Base-by-base conservation (phyloP, 1,140 invertebrate species). In the Cotesia chilonis region DNA sequence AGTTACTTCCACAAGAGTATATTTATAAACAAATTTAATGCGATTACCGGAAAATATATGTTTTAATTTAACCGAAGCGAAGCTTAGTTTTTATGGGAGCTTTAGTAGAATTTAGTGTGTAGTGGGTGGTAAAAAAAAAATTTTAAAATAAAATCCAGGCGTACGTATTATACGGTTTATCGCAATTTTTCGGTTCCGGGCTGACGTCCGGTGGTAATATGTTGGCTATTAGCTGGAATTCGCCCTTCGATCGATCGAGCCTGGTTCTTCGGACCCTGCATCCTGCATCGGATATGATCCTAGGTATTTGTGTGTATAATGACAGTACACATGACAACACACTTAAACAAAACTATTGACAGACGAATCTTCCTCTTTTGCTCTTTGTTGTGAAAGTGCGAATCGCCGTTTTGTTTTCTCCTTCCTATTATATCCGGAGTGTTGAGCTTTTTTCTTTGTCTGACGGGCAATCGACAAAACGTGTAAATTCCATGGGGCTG, bases 221-320 rank as follows among this genome's bases (percentile, higher is more conserved):
- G 80, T 78, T 77, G 63, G 74, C 79, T 79, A 80, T 82, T 82
- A 82, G 76, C 76, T 64, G 72, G 76, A 74, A 74, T 79, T 77
- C 78, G 68, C 74, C 76, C 73, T 75, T 74, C 74, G 69, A 72
- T 75, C 71, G 74, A 75, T 71, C 68, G 61, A 38, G 63, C 72
- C 37, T 37, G 10, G 35, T 67, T 59, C 9, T 4, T 51, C 57
- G 41, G 20, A 59, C 66, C 65, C 28, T 54, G 28, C 17, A 36
- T 61, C 60, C 47, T 12, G 17, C 64, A 54, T 47, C 7, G 1
- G 41, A 47, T 47, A 47, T 7, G 6, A 47, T 47, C 6, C 6
- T 47, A 47, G 2, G 5, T 37, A 35, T 37, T 6, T 28, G 47
- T 66, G 14, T 47, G 0, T 52, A 7, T 67, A 14, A 12, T n/a